Evolutionary conservation across 2,888 invertebrate species (phyloP), one percentile per base, ranked within the genome.

Genomic region (Anoncus sp.): DNA sequence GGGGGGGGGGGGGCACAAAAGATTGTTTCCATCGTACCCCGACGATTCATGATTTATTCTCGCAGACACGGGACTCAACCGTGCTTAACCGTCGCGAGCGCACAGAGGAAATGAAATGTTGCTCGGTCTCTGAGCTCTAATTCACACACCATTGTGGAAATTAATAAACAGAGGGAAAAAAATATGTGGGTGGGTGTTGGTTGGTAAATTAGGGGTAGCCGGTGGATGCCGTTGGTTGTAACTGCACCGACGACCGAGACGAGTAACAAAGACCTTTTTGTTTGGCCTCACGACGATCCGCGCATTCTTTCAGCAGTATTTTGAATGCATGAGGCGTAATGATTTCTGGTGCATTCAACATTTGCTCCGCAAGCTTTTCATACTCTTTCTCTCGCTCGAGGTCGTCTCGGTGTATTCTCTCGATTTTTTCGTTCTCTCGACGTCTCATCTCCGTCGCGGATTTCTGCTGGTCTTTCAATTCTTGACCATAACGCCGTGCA

Each of bases 261-360:
- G 82, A 82, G 53, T 80, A 84, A 73, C 82, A 84, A 62, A 59
- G 82, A 27, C 80, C 83, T 73, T 82, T 84, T 38, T 81, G 82
- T 77, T 86, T 83, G 35, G 78, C 81, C 43, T 79, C 75, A 60
- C 69, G 81, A 40, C 81, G 85, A 45, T 77, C 77, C 4, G 78
- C 81, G 75, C 82, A 84, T 73, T 86, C 82, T 60, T 83, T 84
- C 57, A 87, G 60, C 63, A 85, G 69, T 22, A 75, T 67, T 77
- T 84, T 84, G 75, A 88, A 87, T 43, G 88, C 86, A 72, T 85
- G 86, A n/a, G 86, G 84, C 65, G 78, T 82, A 66, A 86, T 77
- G 65, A 81, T 81, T 66, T 87, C 85, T 35, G 87, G 85, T 70
- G 85, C 83, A n/a, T 81, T 77, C 63, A 85, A 43, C 40, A 86